These are phyloP conservation scores for Chironomus tepperi DNA, from an alignment of 1,140 invertebrate genomes.

Conservation along the genomic window DNA sequence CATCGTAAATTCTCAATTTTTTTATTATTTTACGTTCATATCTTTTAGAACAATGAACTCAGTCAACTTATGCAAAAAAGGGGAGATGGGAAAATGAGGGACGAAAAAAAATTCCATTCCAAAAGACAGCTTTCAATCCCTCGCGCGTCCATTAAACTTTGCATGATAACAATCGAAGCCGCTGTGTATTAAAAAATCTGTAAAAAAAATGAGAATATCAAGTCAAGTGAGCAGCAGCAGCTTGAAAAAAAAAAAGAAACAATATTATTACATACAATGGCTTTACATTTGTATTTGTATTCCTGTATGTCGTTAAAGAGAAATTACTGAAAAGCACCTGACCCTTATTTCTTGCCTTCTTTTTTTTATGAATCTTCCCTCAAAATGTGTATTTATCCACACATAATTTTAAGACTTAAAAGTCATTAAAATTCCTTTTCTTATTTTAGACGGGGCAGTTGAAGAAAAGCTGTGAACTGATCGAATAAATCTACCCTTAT, in stretches of 20 bases:
- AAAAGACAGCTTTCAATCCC: neutral
- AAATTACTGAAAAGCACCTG: conserved; percentile 11
- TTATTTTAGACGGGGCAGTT: neutral
- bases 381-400: neutral
- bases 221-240: neutral
- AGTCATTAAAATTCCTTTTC: conserved; percentile 17
- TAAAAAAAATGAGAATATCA: neutral
- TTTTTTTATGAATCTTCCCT: too few species aligned
- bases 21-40: neutral
- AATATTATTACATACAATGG: too few species aligned
- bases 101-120: neutral
- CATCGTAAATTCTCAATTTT: neutral
- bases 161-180: conserved; percentile 11
- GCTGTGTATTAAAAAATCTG: neutral
- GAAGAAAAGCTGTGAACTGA: neutral
- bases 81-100: neutral
- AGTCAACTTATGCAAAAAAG: neutral
- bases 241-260: neutral
- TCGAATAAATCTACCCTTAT: neutral
- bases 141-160: neutral
- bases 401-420: neutral
- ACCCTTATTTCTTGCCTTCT: neutral
- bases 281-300: neutral
- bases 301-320: neutral
- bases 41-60: conserved; percentile 13